These are phyloP conservation scores for Tetramorium parvispinum DNA, from an alignment of 1,140 invertebrate species.

Conservation along the genomic window DNA sequence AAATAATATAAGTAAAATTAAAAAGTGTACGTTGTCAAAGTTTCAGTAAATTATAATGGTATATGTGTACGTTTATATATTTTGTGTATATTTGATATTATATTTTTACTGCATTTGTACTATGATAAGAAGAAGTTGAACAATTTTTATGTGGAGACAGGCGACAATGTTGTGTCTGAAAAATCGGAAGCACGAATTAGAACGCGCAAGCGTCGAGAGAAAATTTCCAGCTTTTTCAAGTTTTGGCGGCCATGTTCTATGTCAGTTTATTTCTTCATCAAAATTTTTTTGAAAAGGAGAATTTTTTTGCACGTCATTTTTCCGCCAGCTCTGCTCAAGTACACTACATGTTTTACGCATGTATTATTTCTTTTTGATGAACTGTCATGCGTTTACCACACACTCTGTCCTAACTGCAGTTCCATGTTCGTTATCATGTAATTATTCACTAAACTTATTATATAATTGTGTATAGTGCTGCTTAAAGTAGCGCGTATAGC, in stretches of 20 bases:
- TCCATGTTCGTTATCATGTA: not conserved
- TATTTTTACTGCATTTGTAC: not conserved
- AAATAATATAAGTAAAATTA: not conserved
- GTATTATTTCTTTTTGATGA: not conserved
- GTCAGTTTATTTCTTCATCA: conserved; percentile 43
- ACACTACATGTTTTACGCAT: not conserved
- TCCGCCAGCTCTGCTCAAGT: not conserved
- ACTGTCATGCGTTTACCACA: conserved; percentile 18
- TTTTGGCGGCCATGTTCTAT: conserved; percentile 76
- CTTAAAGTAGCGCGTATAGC: conserved; percentile 27
- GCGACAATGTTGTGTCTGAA: conserved; percentile 55
- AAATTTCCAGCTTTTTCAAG: conserved; percentile 85
- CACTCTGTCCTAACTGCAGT: not conserved
- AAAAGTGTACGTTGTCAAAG: not conserved
- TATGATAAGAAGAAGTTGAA: not conserved
- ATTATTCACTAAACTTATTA: conserved; percentile 34
- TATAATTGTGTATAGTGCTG: conserved; percentile 23
- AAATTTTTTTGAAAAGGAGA: conserved; percentile 33
- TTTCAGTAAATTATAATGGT: not conserved
- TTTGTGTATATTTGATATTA: not conserved
- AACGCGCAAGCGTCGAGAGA: conserved; percentile 72
- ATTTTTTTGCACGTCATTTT: conserved; percentile 11
- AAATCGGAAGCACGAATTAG: conserved; percentile 77
- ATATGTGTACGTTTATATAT: not conserved
- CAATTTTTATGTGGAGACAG: not conserved